These are phyloP conservation scores for Sorex araneus DNA, from an alignment of 2,113 vertebrate genomes.

Conservation along the genomic window DNA sequence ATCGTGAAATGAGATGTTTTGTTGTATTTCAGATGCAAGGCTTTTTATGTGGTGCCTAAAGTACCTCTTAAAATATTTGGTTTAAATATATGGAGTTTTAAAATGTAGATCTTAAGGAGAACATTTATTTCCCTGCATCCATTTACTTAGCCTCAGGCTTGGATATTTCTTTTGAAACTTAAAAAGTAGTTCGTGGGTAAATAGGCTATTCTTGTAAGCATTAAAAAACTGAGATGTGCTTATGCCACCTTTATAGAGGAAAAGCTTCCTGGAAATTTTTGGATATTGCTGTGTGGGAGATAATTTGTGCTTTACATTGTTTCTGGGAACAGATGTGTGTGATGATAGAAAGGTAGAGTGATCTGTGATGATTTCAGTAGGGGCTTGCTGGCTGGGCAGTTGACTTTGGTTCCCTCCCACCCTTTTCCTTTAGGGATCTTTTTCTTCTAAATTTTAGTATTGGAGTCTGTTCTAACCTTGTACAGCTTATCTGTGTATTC, in stretches of 20 bases:
- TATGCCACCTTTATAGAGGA: conserved; percentile 27
- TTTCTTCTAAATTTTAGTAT: conserved; percentile 17
- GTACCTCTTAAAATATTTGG: conserved; percentile 46
- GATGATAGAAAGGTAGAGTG: conserved; percentile 30
- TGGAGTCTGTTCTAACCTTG: background rate
- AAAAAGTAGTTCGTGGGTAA: conserved; percentile 58
- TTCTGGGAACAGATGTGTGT: conserved; percentile 22
- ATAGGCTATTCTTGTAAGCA: conserved; percentile 65
- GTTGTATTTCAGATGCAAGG: conserved; percentile 44
- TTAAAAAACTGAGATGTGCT: conserved; percentile 28
- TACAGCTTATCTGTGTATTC: background rate
- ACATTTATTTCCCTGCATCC: conserved; percentile 57
- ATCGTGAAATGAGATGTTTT: conserved; percentile 29
- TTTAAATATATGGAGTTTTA: conserved; percentile 43
- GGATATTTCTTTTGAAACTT: conserved; percentile 67
- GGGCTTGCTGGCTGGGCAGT: conserved; percentile 9
- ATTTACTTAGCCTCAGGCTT: conserved; percentile 40
- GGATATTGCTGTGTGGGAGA: conserved; percentile 15
- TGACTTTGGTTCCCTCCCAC: background rate
- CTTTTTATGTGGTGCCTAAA: conserved; percentile 17
- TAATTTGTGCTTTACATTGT: conserved; percentile 51
- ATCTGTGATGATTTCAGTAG: conserved; percentile 40
- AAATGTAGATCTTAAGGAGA: conserved; percentile 41
- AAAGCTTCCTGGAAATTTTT: conserved; percentile 57
- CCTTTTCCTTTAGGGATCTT: conserved; percentile 41